Conservation (phyloP, 2,797 vertebrate species). For the Clarias fuscus region DNA sequence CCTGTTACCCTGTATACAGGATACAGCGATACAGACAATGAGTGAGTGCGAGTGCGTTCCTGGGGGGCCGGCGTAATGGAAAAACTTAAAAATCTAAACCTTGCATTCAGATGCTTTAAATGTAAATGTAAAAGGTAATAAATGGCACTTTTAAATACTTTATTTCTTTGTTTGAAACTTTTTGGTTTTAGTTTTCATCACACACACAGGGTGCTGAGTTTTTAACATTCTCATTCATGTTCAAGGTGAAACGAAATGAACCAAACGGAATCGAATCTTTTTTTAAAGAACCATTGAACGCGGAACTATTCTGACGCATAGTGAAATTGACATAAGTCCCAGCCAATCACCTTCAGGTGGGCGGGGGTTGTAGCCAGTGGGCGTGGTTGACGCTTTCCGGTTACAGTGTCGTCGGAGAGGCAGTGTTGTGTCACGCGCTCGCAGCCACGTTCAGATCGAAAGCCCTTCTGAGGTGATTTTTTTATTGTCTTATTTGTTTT, state of each 20-base stretch:
- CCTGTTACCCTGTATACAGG: no score
- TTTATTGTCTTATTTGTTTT: neutral
- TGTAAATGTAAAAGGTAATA: neutral
- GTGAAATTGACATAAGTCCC: neutral
- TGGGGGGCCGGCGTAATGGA: no score
- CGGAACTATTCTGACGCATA: neutral
- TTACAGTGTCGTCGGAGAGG: neutral
- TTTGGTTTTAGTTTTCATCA: neutral
- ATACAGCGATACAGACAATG: no score
- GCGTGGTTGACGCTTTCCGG: neutral
- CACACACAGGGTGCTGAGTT: neutral
- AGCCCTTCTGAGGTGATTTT: neutral
- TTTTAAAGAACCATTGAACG: neutral
- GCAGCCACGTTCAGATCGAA: conserved; percentile 10
- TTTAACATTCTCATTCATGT: neutral
- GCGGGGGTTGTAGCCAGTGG: neutral
- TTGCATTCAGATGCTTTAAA: no score
- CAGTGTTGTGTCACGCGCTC: conserved; percentile 11
- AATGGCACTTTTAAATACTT: neutral
- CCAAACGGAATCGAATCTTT: neutral
- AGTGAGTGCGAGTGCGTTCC: no score
- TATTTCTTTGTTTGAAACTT: neutral
- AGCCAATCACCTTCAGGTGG: neutral
- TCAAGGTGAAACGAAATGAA: neutral
- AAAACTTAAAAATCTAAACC: no score